Conservation (phyloP, 2,797 vertebrate species). For the Lithobates sylvaticus region DNA sequence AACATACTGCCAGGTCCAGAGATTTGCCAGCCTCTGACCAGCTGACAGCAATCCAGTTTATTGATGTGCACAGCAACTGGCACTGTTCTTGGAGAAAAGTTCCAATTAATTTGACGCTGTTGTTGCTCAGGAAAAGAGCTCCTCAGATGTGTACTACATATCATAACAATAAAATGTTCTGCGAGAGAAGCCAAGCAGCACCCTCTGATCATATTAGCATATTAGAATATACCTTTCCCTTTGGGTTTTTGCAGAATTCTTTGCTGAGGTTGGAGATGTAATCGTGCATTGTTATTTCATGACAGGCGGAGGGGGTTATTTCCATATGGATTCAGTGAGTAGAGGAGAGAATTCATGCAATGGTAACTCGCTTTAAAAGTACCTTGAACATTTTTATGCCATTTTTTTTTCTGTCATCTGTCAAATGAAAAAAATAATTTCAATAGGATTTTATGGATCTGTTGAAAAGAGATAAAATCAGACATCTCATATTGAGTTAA, state of each 20-base stretch:
- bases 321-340: background rate
- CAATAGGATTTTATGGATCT: background rate
- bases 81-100: background rate
- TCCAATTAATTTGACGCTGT: constrained; percentile 40
- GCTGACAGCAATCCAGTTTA: constrained; percentile 12
- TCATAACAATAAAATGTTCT: constrained; percentile 44
- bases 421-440: too few relatives aligned
- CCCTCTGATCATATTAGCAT: constrained; percentile 34
- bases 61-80: constrained; percentile 45
- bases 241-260: constrained; percentile 8
- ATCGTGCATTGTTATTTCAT: constrained; percentile 26
- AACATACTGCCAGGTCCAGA: background rate
- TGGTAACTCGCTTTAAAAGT: background rate
- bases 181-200: background rate
- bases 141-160: constrained; percentile 29
- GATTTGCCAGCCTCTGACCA: background rate
- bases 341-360: background rate
- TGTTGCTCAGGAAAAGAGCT: background rate
- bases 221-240: constrained; percentile 23
- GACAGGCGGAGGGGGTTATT: constrained; percentile 8
- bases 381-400: background rate
- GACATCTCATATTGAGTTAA: background rate
- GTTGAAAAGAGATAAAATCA: background rate
- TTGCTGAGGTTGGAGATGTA: constrained; percentile 9
- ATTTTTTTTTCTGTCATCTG: background rate